Conservation (phyloP, 2,888 invertebrate genomes). For the Morpho achilles region DNA sequence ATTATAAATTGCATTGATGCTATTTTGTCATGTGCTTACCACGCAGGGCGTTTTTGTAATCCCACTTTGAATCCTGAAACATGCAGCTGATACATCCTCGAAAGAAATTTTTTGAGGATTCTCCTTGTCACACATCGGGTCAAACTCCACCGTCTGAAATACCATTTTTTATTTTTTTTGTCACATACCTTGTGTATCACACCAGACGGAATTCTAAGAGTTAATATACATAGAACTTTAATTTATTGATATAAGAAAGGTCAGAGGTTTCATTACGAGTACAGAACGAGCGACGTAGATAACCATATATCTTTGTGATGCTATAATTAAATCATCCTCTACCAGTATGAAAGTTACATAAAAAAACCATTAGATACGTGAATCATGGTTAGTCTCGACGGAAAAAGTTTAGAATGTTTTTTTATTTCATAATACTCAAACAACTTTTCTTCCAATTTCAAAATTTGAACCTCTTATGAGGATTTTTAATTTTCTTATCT, state of each 20-base stretch:
- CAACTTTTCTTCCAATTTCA: no score
- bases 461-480: no score
- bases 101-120: conserved; percentile 86
- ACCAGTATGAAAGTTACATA: no score
- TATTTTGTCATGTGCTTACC: conserved; percentile 69
- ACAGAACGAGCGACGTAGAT: neutral
- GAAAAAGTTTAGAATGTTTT: no score
- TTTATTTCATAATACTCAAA: no score
- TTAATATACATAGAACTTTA: neutral
- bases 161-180: conserved; percentile 44
- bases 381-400: no score
- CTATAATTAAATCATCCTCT: neutral
- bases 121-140: conserved; percentile 82
- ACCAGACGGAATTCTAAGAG: neutral
- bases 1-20: no score
- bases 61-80: conserved; percentile 91
- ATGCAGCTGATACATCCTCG: conserved; percentile 93
- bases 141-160: conserved; percentile 66
- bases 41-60: conserved; percentile 92
- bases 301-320: neutral
- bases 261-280: conserved; percentile 3
- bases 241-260: conserved; percentile 1
- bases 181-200: neutral
- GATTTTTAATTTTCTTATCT: no score
- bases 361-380: no score